Percentiles rank a stretch among this genome's conserved stretches.
These are phyloP conservation scores for Sebastes nivosus DNA, from an alignment of 2,797 vertebrate genomes.

Conservation along the genomic window DNA sequence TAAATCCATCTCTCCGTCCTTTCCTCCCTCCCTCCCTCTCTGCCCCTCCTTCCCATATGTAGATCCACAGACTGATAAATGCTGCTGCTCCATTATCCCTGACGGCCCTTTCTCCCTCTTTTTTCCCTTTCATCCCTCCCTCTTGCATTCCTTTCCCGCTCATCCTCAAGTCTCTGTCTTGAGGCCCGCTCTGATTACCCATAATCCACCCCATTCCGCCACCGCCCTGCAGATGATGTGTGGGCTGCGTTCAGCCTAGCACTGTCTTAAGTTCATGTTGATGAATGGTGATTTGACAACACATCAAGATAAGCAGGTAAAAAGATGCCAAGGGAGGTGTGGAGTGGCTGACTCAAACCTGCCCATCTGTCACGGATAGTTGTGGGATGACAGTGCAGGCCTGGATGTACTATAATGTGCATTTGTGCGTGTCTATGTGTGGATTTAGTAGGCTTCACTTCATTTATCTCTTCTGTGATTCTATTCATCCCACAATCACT, in stretches of 20 bases:
- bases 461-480: constrained; percentile 20
- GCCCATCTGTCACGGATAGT: constrained; percentile 35
- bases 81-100: constrained; percentile 71
- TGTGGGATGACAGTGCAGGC: constrained; percentile 26
- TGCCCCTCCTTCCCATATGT: constrained; percentile 48
- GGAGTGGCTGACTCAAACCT: constrained; percentile 22
- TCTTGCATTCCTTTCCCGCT: constrained; percentile 70
- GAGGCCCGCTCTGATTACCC: constrained; percentile 64
- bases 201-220: constrained; percentile 57
- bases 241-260: constrained; percentile 44
- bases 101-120: constrained; percentile 62
- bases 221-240: constrained; percentile 59
- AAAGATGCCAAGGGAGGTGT: constrained; percentile 56
- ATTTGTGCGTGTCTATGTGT: background rate
- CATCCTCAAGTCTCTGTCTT: constrained; percentile 60
- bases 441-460: constrained; percentile 16
- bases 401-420: background rate
- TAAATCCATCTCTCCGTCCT: constrained; percentile 48
- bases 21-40: constrained; percentile 16
- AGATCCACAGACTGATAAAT: constrained; percentile 75
- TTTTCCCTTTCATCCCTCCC: constrained; percentile 47
- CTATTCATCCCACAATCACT: constrained; percentile 13
- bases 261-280: constrained; percentile 48
- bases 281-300: constrained; percentile 71
- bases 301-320: constrained; percentile 59